Conservation (phyloP, 2,113 vertebrate species). For the Pycnonotus jocosus region DNA sequence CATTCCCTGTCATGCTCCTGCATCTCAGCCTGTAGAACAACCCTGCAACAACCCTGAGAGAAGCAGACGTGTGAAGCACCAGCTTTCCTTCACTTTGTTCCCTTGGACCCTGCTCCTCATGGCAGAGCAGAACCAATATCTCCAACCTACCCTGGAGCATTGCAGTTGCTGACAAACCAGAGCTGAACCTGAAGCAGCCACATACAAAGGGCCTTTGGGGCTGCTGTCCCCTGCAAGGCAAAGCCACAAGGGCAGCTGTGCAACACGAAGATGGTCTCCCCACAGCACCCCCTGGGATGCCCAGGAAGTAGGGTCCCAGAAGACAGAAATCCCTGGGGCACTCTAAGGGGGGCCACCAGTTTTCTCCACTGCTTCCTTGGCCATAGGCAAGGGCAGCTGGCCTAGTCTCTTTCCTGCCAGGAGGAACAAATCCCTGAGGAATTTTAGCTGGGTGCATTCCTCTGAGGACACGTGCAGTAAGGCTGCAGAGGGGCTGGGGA, state of each 20-base stretch:
- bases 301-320: background rate
- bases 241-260: background rate
- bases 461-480: background rate
- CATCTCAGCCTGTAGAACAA: background rate
- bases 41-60: background rate
- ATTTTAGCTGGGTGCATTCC: background rate
- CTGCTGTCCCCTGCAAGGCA: background rate
- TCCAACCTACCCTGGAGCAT: background rate
- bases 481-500: background rate
- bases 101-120: background rate
- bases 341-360: background rate
- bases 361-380: background rate
- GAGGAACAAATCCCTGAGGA: conserved; percentile 30
- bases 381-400: background rate
- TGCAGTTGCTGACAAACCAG: background rate
- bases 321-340: background rate
- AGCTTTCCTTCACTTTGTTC: background rate
- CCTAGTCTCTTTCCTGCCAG: background rate
- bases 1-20: background rate
- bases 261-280: background rate
- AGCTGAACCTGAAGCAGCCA: rapidly evolving
- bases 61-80: rapidly evolving
- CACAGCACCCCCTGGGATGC: background rate
- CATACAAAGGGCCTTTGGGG: background rate
- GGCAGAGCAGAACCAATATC: rapidly evolving